Evolutionary conservation across 2,888 invertebrate species (phyloP).

Genomic region (Euclidia mi): DNA sequence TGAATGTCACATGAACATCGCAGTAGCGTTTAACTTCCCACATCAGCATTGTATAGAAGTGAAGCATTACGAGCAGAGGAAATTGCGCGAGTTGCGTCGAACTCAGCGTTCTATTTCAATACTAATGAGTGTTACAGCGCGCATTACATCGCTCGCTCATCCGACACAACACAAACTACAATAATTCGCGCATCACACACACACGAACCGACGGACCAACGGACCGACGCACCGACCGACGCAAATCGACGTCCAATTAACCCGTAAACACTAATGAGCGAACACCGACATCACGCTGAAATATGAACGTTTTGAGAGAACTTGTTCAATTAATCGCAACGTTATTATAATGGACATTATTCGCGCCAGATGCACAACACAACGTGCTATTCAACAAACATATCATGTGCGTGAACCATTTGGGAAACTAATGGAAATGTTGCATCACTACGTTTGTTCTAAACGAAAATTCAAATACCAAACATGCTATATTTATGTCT

Average conservation of each 20-base stretch:
- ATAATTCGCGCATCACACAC: slow-evolving; percentile 35
- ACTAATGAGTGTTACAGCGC: slow-evolving; percentile 50
- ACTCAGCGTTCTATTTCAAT: slow-evolving; percentile 48
- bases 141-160: slow-evolving; percentile 22
- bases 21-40: slow-evolving; percentile 41
- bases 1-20: slow-evolving; percentile 1
- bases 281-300: slow-evolving; percentile 22
- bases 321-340: slow-evolving; percentile 37
- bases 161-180: slow-evolving; percentile 46
- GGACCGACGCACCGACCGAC: slow-evolving; percentile 18
- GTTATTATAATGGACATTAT: slow-evolving; percentile 17
- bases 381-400: too few species aligned
- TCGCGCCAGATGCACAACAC: too few species aligned
- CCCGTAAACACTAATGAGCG: slow-evolving; percentile 45
- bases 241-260: slow-evolving; percentile 41
- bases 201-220: slow-evolving; percentile 7
- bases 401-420: too few species aligned
- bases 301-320: slow-evolving; percentile 29
- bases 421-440: too few species aligned
- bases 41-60: slow-evolving; percentile 25
- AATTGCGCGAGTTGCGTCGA: slow-evolving; percentile 36
- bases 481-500: too few species aligned
- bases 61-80: slow-evolving; percentile 46
- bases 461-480: too few species aligned
- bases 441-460: too few species aligned